Evolutionary conservation across 2,797 vertebrate genomes (phyloP), one percentile per base, ranked within the genome.

Genomic region (Betta splendens): DNA sequence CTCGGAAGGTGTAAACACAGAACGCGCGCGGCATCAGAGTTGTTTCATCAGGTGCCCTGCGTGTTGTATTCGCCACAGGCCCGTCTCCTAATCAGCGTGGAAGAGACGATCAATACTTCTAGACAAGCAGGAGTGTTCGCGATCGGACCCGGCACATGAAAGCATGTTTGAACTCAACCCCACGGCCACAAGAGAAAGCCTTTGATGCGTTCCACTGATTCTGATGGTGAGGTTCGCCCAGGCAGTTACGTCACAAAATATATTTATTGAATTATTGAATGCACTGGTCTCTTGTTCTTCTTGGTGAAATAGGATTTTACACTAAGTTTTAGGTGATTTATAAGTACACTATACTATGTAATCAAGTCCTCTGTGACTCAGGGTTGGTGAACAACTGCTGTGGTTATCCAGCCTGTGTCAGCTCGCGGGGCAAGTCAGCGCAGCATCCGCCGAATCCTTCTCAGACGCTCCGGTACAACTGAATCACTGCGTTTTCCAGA

Each of bases 311-410:
- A 25, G 20, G 62, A 50, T 56, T 63, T 66, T 4, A 57, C 47
- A 47, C 46, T 47, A 20, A 77, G 80, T 56, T 49, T 44, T 52
- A 61, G 26, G 29, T 69, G 72, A 73, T 44, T 21, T 55, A 29
- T 72, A 77, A 84, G 83, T 76, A 73, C 66, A 64, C 37, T 54
- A 61, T 60, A 74, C 82, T 61, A 64, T 67, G 57, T 65, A 39
- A 52, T 79, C 66, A 81, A 84, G 83, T 40, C 43, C 35, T 62
- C 58, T 46, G 46, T 64, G 75, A 20, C 64, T 42, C 64, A 72
- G 62, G 51, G 64, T 69, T 69, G 59, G 55, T 66, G 62, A 81
- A 71, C 74, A 75, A 72, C 54, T 68, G 18, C 64, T 50, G 66
- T 40, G 54, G 63, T 69, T 72, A 53, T 77, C 72, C 55, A 66